Conservation (phyloP, 1,140 invertebrate genomes). For the Orius insidiosus region DNA sequence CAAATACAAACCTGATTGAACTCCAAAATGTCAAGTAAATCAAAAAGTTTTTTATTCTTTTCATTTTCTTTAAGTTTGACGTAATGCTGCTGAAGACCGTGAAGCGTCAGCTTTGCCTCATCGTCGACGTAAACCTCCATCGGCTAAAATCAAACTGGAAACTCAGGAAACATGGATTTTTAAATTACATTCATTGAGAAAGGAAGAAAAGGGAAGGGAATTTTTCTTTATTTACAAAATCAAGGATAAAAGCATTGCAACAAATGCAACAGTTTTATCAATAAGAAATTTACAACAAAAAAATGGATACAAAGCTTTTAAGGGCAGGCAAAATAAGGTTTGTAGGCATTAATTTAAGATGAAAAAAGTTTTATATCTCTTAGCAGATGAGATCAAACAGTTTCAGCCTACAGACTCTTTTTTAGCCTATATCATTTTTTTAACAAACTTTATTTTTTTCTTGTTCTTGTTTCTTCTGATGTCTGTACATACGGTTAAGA, state of each 20-base stretch:
- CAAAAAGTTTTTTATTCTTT: slow-evolving; percentile 98
- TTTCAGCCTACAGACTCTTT: too few relatives aligned
- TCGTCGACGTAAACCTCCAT: slow-evolving; percentile 99
- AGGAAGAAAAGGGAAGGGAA: background rate
- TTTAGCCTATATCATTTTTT: too few relatives aligned
- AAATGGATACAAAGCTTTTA: background rate
- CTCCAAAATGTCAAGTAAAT: slow-evolving; percentile 93
- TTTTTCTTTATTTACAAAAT: slow-evolving; percentile 1
- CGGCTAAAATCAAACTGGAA: slow-evolving; percentile 35
- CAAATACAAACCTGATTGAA: slow-evolving; percentile 84
- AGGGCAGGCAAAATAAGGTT: background rate
- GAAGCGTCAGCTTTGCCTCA: slow-evolving; percentile 96
- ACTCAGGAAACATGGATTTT: slow-evolving; percentile 1
- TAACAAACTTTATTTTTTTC: too few relatives aligned
- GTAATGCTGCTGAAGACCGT: slow-evolving; percentile 98
- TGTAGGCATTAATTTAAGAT: background rate
- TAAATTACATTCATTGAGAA: too few relatives aligned
- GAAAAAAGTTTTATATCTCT: too few relatives aligned
- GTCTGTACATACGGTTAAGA: too few relatives aligned
- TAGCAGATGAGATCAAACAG: too few relatives aligned
- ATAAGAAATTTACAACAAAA: background rate
- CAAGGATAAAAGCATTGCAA: background rate
- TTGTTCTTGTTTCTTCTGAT: too few relatives aligned
- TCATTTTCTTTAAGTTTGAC: slow-evolving; percentile 99
- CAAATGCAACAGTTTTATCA: slow-evolving; percentile 3